Evolutionary conservation across 1,140 invertebrate genomes (phyloP).

Genomic region (Phthorimaea operculella): DNA sequence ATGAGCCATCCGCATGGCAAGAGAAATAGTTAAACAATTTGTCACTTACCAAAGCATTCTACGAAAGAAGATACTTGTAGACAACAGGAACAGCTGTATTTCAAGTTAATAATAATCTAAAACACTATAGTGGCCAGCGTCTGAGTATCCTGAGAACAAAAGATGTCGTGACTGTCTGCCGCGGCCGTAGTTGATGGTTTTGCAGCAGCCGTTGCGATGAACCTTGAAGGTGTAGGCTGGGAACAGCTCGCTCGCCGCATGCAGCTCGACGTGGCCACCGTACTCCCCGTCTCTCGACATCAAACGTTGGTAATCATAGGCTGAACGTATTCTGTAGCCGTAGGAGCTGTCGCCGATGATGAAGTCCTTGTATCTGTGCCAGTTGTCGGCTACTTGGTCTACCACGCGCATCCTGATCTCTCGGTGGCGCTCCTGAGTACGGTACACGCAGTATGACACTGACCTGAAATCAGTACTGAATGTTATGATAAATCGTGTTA

Average conservation of each 20-base stretch:
- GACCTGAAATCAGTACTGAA: conserved; percentile 20
- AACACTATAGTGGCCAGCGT: conserved; percentile 55
- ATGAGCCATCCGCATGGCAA: no score
- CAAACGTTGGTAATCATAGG: conserved; percentile 33
- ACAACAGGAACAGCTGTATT: no score
- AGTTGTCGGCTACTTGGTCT: conserved; percentile 40
- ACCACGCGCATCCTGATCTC: conserved; percentile 44
- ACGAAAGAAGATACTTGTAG: no score
- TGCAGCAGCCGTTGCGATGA: conserved; percentile 36
- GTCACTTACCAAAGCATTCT: no score
- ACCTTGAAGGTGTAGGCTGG: conserved; percentile 45
- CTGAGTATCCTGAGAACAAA: conserved; percentile 45
- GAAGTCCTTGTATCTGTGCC: conserved; percentile 53
- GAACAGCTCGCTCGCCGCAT: conserved; percentile 44
- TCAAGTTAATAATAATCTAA: conserved; percentile 22
- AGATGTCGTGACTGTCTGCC: conserved; percentile 41
- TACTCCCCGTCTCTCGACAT: conserved; percentile 51
- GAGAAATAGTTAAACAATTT: no score
- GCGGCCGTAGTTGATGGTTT: conserved; percentile 46
- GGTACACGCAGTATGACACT: conserved; percentile 46
- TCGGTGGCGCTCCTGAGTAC: conserved; percentile 47
- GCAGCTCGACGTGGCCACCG: conserved; percentile 51
- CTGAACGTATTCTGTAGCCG: conserved; percentile 24
- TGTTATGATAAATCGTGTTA: no score
- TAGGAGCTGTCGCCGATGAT: conserved; percentile 53